Conservation (phyloP, 2,888 invertebrate species). For the Melieria crassipennis region DNA sequence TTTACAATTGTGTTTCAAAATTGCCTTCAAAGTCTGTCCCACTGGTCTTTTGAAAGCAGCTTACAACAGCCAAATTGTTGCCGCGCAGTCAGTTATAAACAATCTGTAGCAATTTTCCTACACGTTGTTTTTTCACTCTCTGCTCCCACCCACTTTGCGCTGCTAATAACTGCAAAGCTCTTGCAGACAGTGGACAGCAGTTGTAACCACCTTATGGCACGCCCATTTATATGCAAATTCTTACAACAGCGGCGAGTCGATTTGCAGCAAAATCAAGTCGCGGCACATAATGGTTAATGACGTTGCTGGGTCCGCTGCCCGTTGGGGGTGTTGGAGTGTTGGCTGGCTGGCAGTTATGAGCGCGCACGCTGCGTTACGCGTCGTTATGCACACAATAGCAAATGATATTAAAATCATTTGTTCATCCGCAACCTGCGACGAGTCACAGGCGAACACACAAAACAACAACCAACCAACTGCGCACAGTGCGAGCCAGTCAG, state of each 20-base stretch:
- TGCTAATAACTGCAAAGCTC: neutral
- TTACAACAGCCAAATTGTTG: too few relatives aligned
- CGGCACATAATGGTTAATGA: constrained; percentile 7
- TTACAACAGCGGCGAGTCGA: constrained; percentile 15
- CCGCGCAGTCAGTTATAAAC: too few relatives aligned
- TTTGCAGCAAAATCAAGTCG: too few relatives aligned
- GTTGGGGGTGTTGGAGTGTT: neutral
- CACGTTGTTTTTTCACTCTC: neutral
- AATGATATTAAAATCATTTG: constrained; percentile 60
- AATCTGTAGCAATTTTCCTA: too few relatives aligned
- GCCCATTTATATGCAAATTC: constrained; percentile 62
- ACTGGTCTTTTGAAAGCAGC: too few relatives aligned
- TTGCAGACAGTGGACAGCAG: neutral
- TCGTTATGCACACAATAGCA: constrained; percentile 57
- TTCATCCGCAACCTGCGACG: constrained; percentile 43
- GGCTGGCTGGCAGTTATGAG: constrained; percentile 12
- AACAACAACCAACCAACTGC: too few relatives aligned
- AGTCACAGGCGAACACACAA: constrained; percentile 22
- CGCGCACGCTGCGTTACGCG: constrained; percentile 49
- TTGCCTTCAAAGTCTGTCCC: too few relatives aligned
- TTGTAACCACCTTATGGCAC: constrained; percentile 53
- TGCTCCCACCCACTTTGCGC: too few relatives aligned
- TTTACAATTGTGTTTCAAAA: too few relatives aligned
- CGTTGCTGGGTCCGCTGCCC: neutral
- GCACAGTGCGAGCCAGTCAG: too few relatives aligned